Base-by-base conservation (phyloP, 2,113 vertebrate genomes). In the Xiphophorus maculatus region DNA sequence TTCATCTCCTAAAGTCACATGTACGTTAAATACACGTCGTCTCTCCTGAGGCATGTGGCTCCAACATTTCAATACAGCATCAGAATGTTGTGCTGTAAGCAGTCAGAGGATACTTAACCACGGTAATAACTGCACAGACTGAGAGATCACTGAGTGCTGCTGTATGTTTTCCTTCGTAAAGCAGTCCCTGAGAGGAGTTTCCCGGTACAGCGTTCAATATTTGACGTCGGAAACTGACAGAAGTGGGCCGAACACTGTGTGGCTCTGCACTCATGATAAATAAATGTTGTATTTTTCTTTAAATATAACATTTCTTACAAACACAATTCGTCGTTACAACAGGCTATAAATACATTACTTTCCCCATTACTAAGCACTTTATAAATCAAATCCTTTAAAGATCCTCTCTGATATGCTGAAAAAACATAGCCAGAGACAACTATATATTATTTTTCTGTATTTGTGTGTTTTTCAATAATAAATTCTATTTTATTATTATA, bases 151-250 rank as follows among this genome's bases (percentile, higher is more conserved):
- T 14, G 44, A 11, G 51, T 14, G 25, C 32, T 17, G 40, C 40
- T 13, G 40, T 42, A 29, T 22, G 22, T 63, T 65, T 63, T 48
- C 74, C 1, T 2, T 19, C 14, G 37, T 27, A 3, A 54, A 68
- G 37, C 19, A 63, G 33, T 74, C 63, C 73, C 63, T 74, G 67
- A 66, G 65, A 44, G n/a, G 65, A 44, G n/a, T 32, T 81, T 76
- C 7, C 63, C 0, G 29, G 40, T 29, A 13, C 28, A 60, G 40
- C 74, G 69, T 63, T 35, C 70, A 32, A 66, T 4, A 62, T 58
- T 44, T 4, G 8, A 3, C 65, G 30, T 29, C 40, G 30, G 17
- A n/a, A 65, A 71, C 32, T 3, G 29, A 73, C 28, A 66, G 63
- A 73, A 35, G 73, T 40, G 5, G 15, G 42, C 13, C 61, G 25